Evolutionary conservation across 2,113 vertebrate species (phyloP).

Genomic region (Motacilla tschutschensis): DNA sequence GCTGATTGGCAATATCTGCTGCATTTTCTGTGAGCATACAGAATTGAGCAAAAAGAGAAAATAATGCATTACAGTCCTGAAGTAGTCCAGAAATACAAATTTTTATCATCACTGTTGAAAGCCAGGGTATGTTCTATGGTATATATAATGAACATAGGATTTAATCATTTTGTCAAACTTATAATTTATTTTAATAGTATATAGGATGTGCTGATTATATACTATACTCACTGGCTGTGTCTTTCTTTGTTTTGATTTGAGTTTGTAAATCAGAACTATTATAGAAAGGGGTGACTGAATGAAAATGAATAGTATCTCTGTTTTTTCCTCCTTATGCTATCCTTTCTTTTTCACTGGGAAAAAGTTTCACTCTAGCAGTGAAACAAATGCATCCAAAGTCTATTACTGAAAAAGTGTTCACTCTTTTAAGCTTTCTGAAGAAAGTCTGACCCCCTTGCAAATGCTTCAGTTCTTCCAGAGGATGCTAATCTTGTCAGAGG

Average conservation of each 20-base stretch:
- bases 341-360: background rate
- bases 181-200: background rate
- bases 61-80: background rate
- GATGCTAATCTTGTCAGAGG: background rate
- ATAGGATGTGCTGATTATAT: background rate
- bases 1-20: slow-evolving; percentile 84
- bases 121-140: background rate
- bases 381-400: background rate
- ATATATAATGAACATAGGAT: background rate
- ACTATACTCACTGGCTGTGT: background rate
- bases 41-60: slow-evolving; percentile 1
- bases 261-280: background rate
- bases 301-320: background rate
- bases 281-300: background rate
- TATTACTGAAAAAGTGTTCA: background rate
- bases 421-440: background rate
- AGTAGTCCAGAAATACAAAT: background rate
- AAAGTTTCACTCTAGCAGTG: background rate
- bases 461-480: background rate
- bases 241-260: background rate
- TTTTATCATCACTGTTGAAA: background rate
- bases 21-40: slow-evolving; percentile 76
- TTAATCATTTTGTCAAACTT: background rate
- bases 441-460: background rate
- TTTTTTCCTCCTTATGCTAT: background rate